phyloP scores from a whole-genome alignment of 64 coral and sea anemone genomes.

The Montipora foliosa region DNA sequence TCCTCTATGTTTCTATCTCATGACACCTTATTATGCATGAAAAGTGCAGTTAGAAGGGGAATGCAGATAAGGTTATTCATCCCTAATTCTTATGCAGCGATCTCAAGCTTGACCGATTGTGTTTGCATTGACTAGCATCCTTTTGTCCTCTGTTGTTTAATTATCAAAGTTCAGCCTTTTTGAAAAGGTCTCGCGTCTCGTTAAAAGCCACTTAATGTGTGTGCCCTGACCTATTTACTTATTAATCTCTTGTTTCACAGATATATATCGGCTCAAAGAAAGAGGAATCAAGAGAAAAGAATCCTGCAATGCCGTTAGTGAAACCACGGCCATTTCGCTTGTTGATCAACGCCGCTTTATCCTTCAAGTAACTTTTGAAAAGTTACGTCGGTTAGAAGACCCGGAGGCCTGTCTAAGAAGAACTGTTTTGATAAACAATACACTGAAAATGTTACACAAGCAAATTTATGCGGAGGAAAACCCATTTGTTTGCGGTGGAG shows the following conservation, averaged over 20 bases:
- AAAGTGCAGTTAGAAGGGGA: conserved; percentile 44
- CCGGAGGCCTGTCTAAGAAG: conserved; percentile 92
- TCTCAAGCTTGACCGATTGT: conserved; percentile 32
- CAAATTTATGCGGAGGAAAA: conserved; percentile 89
- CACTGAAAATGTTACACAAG: conserved; percentile 89
- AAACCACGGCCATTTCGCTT: conserved; percentile 19
- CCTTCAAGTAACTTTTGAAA: conserved; percentile 93
- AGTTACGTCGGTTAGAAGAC: conserved; percentile 92
- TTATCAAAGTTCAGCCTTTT: conserved; percentile 28
- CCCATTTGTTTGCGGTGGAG: conserved; percentile 69
- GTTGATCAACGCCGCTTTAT: conserved; percentile 76
- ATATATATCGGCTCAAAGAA: conserved; percentile 61
- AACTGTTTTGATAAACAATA: conserved; percentile 98
- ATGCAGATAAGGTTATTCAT: conserved; percentile 30
- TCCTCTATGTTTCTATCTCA: conserved; percentile 45
- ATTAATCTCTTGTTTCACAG: conserved; percentile 57
- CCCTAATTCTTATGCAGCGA: conserved; percentile 51
- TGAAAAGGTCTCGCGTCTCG: conserved; percentile 41
- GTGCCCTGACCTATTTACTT: conserved; percentile 67
- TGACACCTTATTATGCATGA: conserved; percentile 57
- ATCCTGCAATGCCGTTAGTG: conserved; percentile 16
- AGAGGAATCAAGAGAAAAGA: conserved; percentile 56
- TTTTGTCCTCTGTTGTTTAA: conserved; percentile 56
- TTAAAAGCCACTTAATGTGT: conserved; percentile 56
- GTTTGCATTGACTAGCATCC: conserved; percentile 45